Evolutionary conservation across 2,113 vertebrate species (phyloP), one percentile per base, ranked within the genome.

Genomic region (Leuciscus idus): DNA sequence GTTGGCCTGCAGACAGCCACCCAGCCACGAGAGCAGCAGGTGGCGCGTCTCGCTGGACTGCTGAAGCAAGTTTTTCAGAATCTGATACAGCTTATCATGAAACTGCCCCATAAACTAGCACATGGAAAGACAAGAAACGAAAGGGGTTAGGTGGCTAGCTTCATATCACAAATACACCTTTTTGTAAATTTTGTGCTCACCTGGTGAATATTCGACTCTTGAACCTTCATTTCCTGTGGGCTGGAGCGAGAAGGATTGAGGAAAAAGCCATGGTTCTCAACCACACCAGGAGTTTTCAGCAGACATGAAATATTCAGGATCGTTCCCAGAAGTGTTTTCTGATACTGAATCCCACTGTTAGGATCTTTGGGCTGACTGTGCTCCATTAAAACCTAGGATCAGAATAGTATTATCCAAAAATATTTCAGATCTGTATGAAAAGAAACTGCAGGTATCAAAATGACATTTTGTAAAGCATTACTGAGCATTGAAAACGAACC

Each of bases 151-250:
- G n/a, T 48, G 39, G 68, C 6, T 62, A 19, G 21, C 46, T 21
- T 55, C 12, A 48, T n/a, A 12, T 64, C 73, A 52, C 43, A 17
- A 48, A 75, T 28, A 6, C 43, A 19, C 8, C 36, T 23, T 50
- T 50, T 79, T 30, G 23, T 28, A 17, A 11, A 52, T 73, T 30
- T 46, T 87, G 82, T 68, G 4, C 91, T 87, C 80, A 98, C 98
- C 96, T 99, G 98, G 89, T 99, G 98, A 88, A 99, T 97, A 92
- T 98, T 99, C 90, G 97, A 96, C 88, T 99, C 98, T 89, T 99
- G 98, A 72, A 99, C 95, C 92, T 98, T 99, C 88, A 98, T 99
- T 92, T 99, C 98, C 83, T 99, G 98, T 0, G 97, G 96, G 81
- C 98, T 98, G 91, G 96, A 97, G 15, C 97, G 96, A 36, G 98